Evolutionary conservation across 2,113 vertebrate genomes (phyloP), one percentile per base, ranked within the genome.

Genomic region (Bubalus kerabau): DNA sequence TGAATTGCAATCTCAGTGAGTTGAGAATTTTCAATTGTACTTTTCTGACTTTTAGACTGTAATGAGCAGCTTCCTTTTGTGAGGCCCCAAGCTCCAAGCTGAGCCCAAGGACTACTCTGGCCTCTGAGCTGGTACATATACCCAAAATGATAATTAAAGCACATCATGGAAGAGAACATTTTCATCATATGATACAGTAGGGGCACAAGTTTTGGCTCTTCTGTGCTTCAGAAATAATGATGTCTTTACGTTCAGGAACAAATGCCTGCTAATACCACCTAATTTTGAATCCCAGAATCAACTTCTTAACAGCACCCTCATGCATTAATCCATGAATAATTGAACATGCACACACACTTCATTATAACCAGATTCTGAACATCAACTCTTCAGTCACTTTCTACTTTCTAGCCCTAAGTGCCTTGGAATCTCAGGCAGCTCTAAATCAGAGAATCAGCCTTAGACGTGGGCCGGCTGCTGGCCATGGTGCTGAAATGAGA

Each of bases 151-250:
- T 32, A 84, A 96, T 97, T 83, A 97, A 95, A 97, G 43, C 30
- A 81, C 40, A 84, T n/a, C 24, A 16, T 11, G 26, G 64, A 71
- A 94, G 57, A 94, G 92, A 84, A 93, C 7, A 80, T 56, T 89
- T 84, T 93, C 76, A 85, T 93, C n/a, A 19, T 52, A 30, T n/a
- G n/a, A 24, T 54, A 52, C 48, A 90, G 52, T 64, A 43, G 86
- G 26, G 48, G 14, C 57, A 81, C 54, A 43, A 46, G 32, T 64
- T 32, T 95, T 59, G 6, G 21, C 50, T 95, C 32, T 56, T 87
- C 83, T 50, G 5, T 78, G 40, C 48, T 96, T 92, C 62, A 80
- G 90, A 95, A 96, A 97, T 84, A 91, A 98, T 62, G 56, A 60
- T 78, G 30, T 56, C 85, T 95, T 87, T 59, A 48, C 67, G 21